phyloP scores from a whole-genome alignment of 30 jellyfish, hydroid and myxozoan species.

The Turritopsis dohrnii region DNA sequence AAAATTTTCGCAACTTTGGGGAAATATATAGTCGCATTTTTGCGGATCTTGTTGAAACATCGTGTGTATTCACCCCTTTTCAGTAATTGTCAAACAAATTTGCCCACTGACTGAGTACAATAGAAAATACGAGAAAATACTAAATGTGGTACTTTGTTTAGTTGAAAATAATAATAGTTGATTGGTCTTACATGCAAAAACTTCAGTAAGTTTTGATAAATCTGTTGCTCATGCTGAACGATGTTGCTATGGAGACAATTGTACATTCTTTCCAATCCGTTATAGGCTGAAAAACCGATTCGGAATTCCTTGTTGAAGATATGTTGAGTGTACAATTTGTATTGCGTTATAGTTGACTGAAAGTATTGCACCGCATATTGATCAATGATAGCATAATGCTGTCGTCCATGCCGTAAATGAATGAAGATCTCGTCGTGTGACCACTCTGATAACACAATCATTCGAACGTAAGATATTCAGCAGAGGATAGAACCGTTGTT shows the following conservation, averaged over 20 bases:
- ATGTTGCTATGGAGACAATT: background rate
- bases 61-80: no score
- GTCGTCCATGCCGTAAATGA: background rate
- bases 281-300: background rate
- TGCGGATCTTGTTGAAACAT: no score
- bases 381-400: background rate
- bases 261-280: background rate
- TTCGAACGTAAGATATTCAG: no score
- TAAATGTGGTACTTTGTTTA: no score
- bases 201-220: background rate
- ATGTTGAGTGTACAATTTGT: background rate
- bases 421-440: background rate
- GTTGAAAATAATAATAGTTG: no score
- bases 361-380: background rate
- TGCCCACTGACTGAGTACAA: no score
- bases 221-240: background rate
- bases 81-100: no score
- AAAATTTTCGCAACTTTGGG: no score
- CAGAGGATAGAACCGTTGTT: no score
- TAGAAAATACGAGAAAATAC: no score
- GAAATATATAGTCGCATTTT: no score
- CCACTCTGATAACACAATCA: background rate
- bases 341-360: background rate
- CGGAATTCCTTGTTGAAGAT: background rate
- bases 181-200: background rate